Evolutionary conservation across 2,888 invertebrate genomes (phyloP).

Genomic region (Protodeltote pygarga): DNA sequence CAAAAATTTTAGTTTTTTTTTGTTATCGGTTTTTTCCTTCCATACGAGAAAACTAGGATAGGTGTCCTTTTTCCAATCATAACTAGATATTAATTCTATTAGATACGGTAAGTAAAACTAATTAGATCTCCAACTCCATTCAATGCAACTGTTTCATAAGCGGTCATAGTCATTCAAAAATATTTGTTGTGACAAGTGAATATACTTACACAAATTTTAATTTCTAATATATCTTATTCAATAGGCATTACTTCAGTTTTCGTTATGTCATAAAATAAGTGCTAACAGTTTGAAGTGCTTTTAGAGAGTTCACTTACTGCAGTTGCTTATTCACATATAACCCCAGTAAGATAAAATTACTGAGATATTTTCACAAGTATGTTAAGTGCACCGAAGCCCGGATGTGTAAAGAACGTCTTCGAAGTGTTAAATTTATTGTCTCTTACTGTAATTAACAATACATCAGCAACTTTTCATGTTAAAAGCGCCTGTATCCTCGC

Average conservation of each 20-base stretch:
- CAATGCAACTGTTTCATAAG: slow-evolving; percentile 18
- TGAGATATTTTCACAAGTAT: slow-evolving; percentile 61
- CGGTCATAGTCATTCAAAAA: slow-evolving; percentile 3
- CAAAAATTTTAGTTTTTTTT: not conserved
- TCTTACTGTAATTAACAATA: slow-evolving; percentile 51
- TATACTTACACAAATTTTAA: slow-evolving; percentile 48
- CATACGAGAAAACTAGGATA: not conserved
- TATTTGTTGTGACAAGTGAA: slow-evolving; percentile 24
- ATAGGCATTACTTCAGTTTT: slow-evolving; percentile 55
- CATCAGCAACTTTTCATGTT: slow-evolving; percentile 31
- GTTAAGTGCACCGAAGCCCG: slow-evolving; percentile 63
- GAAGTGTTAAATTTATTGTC: slow-evolving; percentile 56
- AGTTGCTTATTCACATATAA: slow-evolving; percentile 44
- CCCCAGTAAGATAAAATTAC: slow-evolving; percentile 50
- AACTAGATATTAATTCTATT: slow-evolving; percentile 2
- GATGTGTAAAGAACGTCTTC: slow-evolving; percentile 50
- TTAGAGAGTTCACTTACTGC: slow-evolving; percentile 64
- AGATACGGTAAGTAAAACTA: slow-evolving; percentile 24
- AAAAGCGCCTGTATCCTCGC: slow-evolving; percentile 22
- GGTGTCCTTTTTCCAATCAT: slow-evolving; percentile 7
- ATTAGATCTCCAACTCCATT: slow-evolving; percentile 1
- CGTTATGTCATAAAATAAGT: slow-evolving; percentile 71
- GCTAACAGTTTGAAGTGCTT: slow-evolving; percentile 68
- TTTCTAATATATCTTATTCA: slow-evolving; percentile 59
- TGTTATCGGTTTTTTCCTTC: not conserved